Evolutionary conservation across 1,140 invertebrate species (phyloP).

Genomic region (Drosophila serrata): DNA sequence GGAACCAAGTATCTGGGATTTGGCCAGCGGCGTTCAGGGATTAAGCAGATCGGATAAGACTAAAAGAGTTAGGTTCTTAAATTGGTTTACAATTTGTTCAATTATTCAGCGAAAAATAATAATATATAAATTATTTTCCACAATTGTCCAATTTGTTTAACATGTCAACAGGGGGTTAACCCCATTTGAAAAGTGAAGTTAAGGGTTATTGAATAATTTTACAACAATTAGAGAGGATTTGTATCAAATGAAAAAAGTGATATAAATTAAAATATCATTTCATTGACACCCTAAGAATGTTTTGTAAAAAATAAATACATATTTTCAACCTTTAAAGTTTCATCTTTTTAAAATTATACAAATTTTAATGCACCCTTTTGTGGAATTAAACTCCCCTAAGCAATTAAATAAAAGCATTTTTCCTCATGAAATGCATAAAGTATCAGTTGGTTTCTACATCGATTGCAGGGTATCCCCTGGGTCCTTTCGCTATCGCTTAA

Average conservation of each 20-base stretch:
- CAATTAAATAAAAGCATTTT: slow-evolving; percentile 3
- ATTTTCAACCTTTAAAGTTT: too few relatives aligned
- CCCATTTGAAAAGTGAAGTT: background rate
- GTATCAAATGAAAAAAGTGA: background rate
- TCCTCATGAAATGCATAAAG: background rate
- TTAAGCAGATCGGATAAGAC: slow-evolving; percentile 8
- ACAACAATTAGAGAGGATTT: slow-evolving; percentile 1
- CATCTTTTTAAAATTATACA: background rate
- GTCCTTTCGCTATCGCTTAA: slow-evolving; percentile 21
- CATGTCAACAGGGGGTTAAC: background rate
- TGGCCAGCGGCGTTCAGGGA: slow-evolving; percentile 23
- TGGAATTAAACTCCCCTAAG: background rate
- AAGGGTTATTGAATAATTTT: background rate
- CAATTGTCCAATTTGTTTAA: background rate
- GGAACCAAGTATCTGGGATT: slow-evolving; percentile 41
- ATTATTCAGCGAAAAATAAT: background rate
- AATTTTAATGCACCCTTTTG: background rate
- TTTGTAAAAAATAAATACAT: too few relatives aligned
- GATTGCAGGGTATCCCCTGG: slow-evolving; percentile 36
- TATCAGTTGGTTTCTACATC: background rate
- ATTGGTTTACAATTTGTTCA: background rate
- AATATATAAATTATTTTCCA: too few relatives aligned
- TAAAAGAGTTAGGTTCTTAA: background rate
- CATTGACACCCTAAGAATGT: background rate
- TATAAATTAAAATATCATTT: background rate